phyloP scores from a whole-genome alignment of 2,888 invertebrate genomes.

The Nowickia ferox region DNA sequence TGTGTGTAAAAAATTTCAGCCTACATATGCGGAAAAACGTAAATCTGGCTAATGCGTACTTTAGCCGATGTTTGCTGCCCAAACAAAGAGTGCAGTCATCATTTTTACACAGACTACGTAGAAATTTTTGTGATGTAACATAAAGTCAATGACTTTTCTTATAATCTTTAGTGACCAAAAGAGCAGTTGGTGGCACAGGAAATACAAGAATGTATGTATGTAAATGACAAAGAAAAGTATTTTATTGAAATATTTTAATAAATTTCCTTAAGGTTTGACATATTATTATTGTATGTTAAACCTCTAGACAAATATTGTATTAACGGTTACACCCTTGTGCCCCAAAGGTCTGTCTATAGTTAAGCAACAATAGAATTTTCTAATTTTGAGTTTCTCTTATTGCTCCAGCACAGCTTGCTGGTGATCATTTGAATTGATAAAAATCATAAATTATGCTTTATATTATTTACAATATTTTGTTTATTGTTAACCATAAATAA shows the following conservation, averaged over 20 bases:
- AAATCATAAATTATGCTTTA: slow-evolving; percentile 48
- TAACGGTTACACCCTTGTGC: slow-evolving; percentile 25
- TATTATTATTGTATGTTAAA: slow-evolving; percentile 3
- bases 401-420: slow-evolving; percentile 19
- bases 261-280: slow-evolving; percentile 21
- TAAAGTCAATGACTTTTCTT: slow-evolving; percentile 60
- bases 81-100: slow-evolving; percentile 18
- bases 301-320: slow-evolving; percentile 46
- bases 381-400: background rate
- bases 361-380: slow-evolving; percentile 11
- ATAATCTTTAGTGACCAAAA: slow-evolving; percentile 10
- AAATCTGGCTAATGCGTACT: slow-evolving; percentile 14
- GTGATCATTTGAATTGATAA: background rate
- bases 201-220: slow-evolving; percentile 21
- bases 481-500: background rate
- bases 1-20: background rate
- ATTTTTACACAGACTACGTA: slow-evolving; percentile 4
- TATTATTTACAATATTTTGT: background rate
- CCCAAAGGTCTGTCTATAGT: background rate
- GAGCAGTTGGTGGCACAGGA: slow-evolving; percentile 37
- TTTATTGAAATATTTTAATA: slow-evolving; percentile 19
- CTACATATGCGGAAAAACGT: slow-evolving; percentile 17
- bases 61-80: slow-evolving; percentile 14
- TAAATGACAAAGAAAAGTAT: slow-evolving; percentile 12
- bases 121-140: slow-evolving; percentile 49